A percentile compares a stretch with the other conserved stretches of the same genome.
phyloP scores from a whole-genome alignment of 2,888 invertebrate species.

The Agrochola circellaris region DNA sequence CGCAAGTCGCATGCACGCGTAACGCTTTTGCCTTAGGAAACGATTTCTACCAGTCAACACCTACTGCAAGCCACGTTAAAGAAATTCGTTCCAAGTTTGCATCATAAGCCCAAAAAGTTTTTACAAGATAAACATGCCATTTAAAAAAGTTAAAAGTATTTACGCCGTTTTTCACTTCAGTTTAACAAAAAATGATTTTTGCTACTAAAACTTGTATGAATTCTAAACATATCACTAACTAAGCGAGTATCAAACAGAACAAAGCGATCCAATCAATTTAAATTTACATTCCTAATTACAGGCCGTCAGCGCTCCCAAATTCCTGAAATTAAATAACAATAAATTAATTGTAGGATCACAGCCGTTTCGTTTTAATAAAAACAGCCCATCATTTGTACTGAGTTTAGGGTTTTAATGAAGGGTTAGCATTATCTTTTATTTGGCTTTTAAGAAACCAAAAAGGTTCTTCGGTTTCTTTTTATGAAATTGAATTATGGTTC shows the following conservation, averaged over 20 bases:
- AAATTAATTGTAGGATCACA: slow-evolving; percentile 43
- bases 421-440: slow-evolving; percentile 22
- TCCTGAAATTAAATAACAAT: slow-evolving; percentile 55
- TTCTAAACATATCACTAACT: slow-evolving; percentile 15
- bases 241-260: slow-evolving; percentile 9
- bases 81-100: no score
- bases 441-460: no score
- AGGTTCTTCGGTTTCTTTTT: slow-evolving; percentile 12
- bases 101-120: background rate
- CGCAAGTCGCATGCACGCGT: no score
- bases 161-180: background rate
- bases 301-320: background rate
- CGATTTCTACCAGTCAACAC: no score
- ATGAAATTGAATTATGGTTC: slow-evolving; percentile 1
- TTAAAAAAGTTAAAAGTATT: background rate
- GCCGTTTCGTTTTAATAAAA: slow-evolving; percentile 50
- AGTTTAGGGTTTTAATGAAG: slow-evolving; percentile 18
- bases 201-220: background rate
- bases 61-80: no score
- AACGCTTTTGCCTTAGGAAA: no score
- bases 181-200: background rate
- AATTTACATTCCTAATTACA: slow-evolving; percentile 58
- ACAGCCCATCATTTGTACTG: slow-evolving; percentile 46
- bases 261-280: slow-evolving; percentile 49
- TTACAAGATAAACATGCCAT: background rate